Evolutionary conservation across 2,888 invertebrate species (phyloP).

Genomic region (Labia minor): DNA sequence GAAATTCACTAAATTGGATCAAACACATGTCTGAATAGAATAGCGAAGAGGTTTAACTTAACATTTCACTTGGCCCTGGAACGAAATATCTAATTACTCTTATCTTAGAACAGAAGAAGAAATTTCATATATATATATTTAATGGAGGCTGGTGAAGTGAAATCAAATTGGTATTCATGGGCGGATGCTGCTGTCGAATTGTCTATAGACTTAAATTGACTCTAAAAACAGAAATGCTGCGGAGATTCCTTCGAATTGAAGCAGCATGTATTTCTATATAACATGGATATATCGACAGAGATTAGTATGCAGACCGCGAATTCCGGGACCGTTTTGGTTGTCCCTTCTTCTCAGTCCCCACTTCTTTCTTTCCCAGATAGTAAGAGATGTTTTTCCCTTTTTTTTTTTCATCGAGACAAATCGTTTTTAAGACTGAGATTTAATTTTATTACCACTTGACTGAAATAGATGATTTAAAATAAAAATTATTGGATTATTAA

Average conservation of each 20-base stretch:
- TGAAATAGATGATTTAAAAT: too few species aligned
- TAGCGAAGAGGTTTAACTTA: background rate
- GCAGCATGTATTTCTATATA: conserved; percentile 5
- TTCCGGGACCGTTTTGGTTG: conserved; percentile 7
- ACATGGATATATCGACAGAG: background rate
- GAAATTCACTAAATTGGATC: background rate
- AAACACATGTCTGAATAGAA: conserved; percentile 13
- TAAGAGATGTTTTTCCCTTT: too few species aligned
- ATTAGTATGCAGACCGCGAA: background rate
- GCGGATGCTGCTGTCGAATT: background rate
- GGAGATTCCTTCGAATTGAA: conserved; percentile 5
- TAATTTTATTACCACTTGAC: too few species aligned
- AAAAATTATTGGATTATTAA: too few species aligned
- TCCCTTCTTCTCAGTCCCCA: background rate
- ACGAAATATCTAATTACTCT: conserved; percentile 7
- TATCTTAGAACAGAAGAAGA: background rate
- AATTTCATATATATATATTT: background rate
- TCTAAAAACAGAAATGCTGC: conserved; percentile 7
- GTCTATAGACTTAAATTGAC: conserved; percentile 13
- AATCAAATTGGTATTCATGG: background rate
- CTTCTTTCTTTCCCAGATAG: too few species aligned
- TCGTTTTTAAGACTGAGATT: too few species aligned
- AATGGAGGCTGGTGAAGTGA: background rate
- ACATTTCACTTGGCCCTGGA: background rate
- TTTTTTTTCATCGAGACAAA: too few species aligned